These are phyloP conservation scores for Chlamydotis undulata DNA, from an alignment of 2,113 vertebrate species.

Conservation along the genomic window DNA sequence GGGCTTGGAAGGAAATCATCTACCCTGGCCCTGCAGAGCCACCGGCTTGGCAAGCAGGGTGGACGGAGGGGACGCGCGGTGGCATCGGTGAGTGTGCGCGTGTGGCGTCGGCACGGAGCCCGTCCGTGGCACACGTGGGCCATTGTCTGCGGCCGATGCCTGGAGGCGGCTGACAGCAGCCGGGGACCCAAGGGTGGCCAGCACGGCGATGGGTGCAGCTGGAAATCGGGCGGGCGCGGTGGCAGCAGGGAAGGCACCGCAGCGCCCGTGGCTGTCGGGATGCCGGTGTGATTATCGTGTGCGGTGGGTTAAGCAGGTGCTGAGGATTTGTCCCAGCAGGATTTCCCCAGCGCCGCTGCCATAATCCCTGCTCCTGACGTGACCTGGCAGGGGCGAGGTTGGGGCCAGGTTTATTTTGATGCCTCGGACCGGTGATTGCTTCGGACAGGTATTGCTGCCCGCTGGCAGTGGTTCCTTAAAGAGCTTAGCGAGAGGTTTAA, in stretches of 20 bases:
- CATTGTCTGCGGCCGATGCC: background rate
- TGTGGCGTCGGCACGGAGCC: background rate
- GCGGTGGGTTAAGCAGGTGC: background rate
- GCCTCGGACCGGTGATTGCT: background rate
- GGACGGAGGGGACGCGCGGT: background rate
- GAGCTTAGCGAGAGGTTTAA: background rate
- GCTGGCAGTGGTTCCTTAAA: background rate
- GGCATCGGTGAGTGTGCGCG: background rate
- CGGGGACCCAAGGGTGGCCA: background rate
- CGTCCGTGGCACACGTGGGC: background rate
- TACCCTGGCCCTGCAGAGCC: background rate
- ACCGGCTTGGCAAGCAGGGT: background rate
- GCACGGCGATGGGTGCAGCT: background rate
- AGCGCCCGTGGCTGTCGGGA: fast-evolving
- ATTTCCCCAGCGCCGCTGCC: background rate
- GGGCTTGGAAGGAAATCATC: constrained; percentile 59
- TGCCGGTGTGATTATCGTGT: background rate
- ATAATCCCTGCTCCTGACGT: background rate
- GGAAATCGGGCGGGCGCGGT: background rate
- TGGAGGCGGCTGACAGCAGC: background rate
- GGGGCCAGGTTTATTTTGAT: background rate
- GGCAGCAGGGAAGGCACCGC: fast-evolving
- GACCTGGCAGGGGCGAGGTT: background rate
- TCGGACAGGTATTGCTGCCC: background rate
- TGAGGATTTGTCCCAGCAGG: background rate